A percentile compares a stretch with the other conserved stretches of the same genome.
phyloP scores from a whole-genome alignment of 2,888 invertebrate genomes.

The Lottia gigantea region DNA sequence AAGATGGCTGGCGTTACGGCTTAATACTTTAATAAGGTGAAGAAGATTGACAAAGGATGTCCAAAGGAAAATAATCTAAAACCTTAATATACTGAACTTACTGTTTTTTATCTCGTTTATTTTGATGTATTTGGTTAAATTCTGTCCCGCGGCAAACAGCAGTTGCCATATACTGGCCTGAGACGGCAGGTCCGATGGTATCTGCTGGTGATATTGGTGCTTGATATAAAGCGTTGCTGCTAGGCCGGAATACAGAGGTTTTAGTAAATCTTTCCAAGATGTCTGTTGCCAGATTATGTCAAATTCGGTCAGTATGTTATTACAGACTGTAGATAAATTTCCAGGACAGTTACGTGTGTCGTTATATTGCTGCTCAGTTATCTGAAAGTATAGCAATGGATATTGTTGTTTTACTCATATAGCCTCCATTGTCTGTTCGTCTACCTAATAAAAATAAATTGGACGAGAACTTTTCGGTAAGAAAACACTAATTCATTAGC shows the following conservation, averaged over 20 bases:
- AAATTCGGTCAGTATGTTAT: slow-evolving; percentile 17
- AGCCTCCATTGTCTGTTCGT: too few species aligned
- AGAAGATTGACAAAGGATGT: too few species aligned
- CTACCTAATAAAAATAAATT: too few species aligned
- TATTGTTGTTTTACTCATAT: too few species aligned
- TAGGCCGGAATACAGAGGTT: slow-evolving; percentile 32
- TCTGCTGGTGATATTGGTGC: background rate
- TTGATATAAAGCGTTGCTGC: slow-evolving; percentile 25
- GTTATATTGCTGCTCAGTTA: slow-evolving; percentile 18
- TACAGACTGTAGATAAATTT: slow-evolving; percentile 9
- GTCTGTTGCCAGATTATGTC: slow-evolving; percentile 25
- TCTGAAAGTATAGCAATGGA: slow-evolving; percentile 17
- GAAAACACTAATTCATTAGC: too few species aligned
- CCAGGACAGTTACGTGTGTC: slow-evolving; percentile 14
- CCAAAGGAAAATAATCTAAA: too few species aligned
- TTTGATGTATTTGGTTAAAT: background rate
- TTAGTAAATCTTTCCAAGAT: slow-evolving; percentile 27
- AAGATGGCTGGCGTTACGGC: too few species aligned
- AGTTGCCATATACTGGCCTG: slow-evolving; percentile 24
- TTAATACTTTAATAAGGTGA: too few species aligned
- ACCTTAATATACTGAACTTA: too few species aligned
- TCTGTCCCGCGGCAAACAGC: slow-evolving; percentile 2
- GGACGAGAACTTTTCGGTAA: too few species aligned
- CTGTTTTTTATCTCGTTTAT: too few species aligned
- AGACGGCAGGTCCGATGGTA: slow-evolving; percentile 19